Base-by-base conservation (phyloP, 2,113 vertebrate species). In the Rattus rattus region DNA sequence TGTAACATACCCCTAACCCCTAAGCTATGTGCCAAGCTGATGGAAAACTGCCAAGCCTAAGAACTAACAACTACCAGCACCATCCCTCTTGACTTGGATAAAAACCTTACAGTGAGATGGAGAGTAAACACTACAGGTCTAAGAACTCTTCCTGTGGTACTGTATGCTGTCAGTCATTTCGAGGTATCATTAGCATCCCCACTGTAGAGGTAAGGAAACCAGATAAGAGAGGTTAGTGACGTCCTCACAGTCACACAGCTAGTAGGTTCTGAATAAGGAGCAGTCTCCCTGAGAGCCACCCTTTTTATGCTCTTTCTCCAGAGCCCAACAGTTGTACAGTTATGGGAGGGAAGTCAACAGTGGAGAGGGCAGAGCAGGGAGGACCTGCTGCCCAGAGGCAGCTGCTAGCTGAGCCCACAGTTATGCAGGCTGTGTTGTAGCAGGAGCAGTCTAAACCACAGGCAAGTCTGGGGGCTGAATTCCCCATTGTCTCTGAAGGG, bases 401-500 rank as follows among this genome's bases (percentile, higher is more conserved):
- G 49, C 2, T 22, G 11, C 69, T 69, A 22, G 9, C 43, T 28
- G 70, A n/a, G 61, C n/a, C 54, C 4, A 0, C 17, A 52, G 87
- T 81, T 92, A 54, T 61, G 28, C 52, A 72, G 24, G 52, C 54
- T 36, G 39, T 47, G 77, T 36, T 59, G 47, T 3, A 33, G 30
- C 36, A 59, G 59, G 79, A 83, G 20, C 19, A 61, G 5, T 16
- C 69, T 67, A 59, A 12, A 49, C 19, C 52, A 19, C 24, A 67
- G 56, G 52, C 17, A 43, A 63, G 76, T 59, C 36, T 79, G 39
- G 22, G 24, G 54, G 17, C 52, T 61, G 10, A 81, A 22, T 75
- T 93, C 43, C 67, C 24, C 13, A 3, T 56, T 80, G n/a, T 47
- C 80, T 90, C 87, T 52, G 94, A 94, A 92, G 19, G 80, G 39